These are phyloP conservation scores for Sebastolobus alascanus DNA, from an alignment of 2,797 vertebrate genomes.

Conservation along the genomic window DNA sequence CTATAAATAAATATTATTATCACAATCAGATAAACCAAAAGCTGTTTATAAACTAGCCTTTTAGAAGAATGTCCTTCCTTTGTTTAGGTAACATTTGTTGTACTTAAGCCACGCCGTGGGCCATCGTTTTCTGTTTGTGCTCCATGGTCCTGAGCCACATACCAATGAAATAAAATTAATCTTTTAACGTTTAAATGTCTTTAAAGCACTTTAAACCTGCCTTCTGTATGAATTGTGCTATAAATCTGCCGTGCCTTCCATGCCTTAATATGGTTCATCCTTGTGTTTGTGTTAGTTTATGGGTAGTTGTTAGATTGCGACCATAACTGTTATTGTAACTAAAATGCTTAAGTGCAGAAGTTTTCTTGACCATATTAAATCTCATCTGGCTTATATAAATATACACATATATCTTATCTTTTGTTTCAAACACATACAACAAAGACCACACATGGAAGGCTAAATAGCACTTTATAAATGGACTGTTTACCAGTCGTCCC, in stretches of 20 bases:
- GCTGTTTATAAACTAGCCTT: background rate
- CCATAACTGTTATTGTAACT: background rate
- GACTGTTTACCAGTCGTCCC: conserved; percentile 86
- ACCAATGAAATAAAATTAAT: background rate
- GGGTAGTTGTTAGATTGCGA: background rate
- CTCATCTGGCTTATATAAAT: background rate
- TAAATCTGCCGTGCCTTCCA: background rate
- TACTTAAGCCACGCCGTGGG: background rate
- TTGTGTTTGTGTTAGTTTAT: background rate
- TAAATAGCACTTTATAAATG: background rate
- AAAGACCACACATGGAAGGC: background rate
- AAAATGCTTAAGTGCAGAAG: background rate
- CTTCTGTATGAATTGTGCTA: background rate
- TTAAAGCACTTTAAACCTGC: background rate
- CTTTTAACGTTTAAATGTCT: background rate
- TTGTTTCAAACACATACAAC: background rate
- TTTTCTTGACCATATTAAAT: background rate
- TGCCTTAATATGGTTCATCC: background rate
- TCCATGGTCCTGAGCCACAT: background rate
- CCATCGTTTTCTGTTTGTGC: background rate
- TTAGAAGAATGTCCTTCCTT: background rate
- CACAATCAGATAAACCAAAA: background rate
- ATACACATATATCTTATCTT: background rate
- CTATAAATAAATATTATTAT: background rate
- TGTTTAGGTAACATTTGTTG: background rate